Evolutionary conservation across 2,888 invertebrate genomes (phyloP), one percentile per base, ranked within the genome.

Genomic region (Drosophila atripex): DNA sequence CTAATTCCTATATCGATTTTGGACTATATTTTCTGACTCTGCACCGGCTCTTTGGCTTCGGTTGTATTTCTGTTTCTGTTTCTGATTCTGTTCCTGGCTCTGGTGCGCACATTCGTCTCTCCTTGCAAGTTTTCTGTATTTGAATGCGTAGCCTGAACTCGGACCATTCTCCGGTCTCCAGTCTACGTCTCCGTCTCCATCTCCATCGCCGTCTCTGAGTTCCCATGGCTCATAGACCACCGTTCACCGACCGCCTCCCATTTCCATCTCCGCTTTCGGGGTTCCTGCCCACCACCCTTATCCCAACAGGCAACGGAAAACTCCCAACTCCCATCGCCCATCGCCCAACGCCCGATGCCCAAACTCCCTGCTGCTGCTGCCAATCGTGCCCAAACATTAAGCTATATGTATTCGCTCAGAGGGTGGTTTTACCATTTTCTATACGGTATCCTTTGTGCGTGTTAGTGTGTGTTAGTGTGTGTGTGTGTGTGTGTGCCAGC

Each of bases 351-450:
- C 46, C 46, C 53, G 30, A 45, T 57, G 41, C 59, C 47, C 45
- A 46, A 32, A n/a, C 50, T 16, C 49, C 49, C 66, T 35, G 45
- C 65, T 50, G 45, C 65, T 50, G 46, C 65, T 49, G 56, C 54
- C 73, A 72, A 72, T 72, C 71, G 58, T 73, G 72, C 73, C 73
- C 65, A 72, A 71, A 71, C 72, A 72, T 72, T 72, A 72, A 72
- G 71, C 71, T 72, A 65, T 71, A 21, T 71, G 57, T 68, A 43
- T 43, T 30, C 50, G 54, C 50, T 52, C 47, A 46, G 85, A 77
- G 82, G 82, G 82, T 82, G 85, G 82, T 82, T 82, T 85, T 82
- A 82, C 85, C 85, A 82, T 82, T 82, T 82, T 73, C 77, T 78
- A 78, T 75, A 76, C 32, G 18, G 21, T 39, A 14, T 18, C 12